phyloP scores from a whole-genome alignment of 2,113 vertebrate species.

The Anarrhichthys ocellatus region DNA sequence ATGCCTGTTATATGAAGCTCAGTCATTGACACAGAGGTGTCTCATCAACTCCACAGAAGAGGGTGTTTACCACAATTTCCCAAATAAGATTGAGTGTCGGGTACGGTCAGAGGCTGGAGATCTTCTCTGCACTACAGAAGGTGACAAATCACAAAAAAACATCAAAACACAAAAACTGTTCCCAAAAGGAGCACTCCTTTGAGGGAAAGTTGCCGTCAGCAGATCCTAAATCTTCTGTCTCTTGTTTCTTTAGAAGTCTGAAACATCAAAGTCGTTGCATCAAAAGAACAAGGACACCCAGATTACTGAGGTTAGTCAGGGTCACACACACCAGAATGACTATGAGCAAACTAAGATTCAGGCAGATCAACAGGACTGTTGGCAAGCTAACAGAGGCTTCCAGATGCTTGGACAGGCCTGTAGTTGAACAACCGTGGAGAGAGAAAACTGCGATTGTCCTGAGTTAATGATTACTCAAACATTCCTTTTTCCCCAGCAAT shows the following conservation, averaged over 20 bases:
- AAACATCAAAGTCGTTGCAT: slow-evolving; percentile 24
- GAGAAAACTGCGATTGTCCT: neutral
- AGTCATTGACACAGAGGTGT: neutral
- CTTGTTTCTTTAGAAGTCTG: slow-evolving; percentile 2
- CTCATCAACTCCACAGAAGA: neutral
- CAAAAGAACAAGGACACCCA: slow-evolving; percentile 19
- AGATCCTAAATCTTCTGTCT: slow-evolving; percentile 2
- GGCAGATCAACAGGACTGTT: neutral
- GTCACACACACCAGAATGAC: slow-evolving; percentile 11
- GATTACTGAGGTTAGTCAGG: slow-evolving; percentile 12
- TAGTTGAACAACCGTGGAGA: neutral
- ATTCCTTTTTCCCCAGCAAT: neutral
- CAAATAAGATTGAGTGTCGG: neutral
- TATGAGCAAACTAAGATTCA: slow-evolving; percentile 13
- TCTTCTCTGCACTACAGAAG: neutral
- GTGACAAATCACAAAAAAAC: neutral
- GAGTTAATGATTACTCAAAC: slow-evolving; percentile 2
- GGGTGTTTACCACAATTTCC: neutral
- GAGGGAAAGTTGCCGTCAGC: neutral
- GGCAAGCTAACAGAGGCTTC: neutral
- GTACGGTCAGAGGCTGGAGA: neutral
- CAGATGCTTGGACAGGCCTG: neutral
- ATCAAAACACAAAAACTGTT: neutral
- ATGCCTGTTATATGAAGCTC: neutral
- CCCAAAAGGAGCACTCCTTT: neutral